Percentiles rank a stretch among this genome's conserved stretches.
Conservation (phyloP, 2,888 invertebrate species). For the Caenorhabditis virilis region DNA sequence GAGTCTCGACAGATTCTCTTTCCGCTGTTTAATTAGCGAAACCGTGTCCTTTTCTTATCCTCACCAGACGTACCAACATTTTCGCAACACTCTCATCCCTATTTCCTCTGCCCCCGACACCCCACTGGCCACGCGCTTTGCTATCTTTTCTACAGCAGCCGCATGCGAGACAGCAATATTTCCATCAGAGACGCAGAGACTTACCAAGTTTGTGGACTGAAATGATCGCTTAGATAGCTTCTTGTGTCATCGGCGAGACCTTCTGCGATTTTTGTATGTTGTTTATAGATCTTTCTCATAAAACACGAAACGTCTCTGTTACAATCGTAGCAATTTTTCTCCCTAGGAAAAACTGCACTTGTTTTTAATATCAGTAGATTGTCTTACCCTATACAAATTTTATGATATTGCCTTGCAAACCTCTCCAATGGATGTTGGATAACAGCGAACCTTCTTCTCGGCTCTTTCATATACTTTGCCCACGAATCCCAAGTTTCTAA, state of each 20-base stretch:
- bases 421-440: constrained; percentile 29
- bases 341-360: constrained; percentile 4
- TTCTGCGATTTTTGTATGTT: constrained; percentile 18
- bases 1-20: constrained; percentile 34
- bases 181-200: background rate
- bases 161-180: constrained; percentile 12
- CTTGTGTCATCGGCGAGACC: constrained; percentile 16
- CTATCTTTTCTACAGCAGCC: constrained; percentile 8
- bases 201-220: constrained; percentile 32
- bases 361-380: too few relatives aligned
- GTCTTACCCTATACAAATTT: constrained; percentile 17
- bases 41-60: constrained; percentile 31
- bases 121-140: constrained; percentile 21
- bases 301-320: constrained; percentile 16
- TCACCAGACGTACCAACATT: constrained; percentile 38
- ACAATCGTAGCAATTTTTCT: constrained; percentile 23
- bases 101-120: constrained; percentile 13
- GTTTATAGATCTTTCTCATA: constrained; percentile 23
- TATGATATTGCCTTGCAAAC: constrained; percentile 14
- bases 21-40: constrained; percentile 38
- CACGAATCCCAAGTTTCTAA: constrained; percentile 8
- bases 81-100: background rate
- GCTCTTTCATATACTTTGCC: constrained; percentile 4
- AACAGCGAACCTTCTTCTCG: constrained; percentile 8
- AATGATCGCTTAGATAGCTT: constrained; percentile 11